Evolutionary conservation across 2,113 vertebrate species (phyloP), one percentile per base, ranked within the genome.

Genomic region (Rhineura floridana): DNA sequence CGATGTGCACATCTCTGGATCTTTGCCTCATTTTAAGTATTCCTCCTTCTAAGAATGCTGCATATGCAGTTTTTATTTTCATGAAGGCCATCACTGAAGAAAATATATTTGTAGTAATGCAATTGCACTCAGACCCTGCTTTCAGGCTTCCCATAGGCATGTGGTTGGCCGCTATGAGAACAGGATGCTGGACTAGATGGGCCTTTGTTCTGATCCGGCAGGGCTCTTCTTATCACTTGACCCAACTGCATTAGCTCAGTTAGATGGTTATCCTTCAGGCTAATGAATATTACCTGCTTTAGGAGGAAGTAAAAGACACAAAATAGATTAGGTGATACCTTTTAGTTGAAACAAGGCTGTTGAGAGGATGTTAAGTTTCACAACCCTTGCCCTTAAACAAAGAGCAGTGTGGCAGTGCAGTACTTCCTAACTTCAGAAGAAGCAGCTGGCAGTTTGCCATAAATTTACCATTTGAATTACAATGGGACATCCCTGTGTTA

Each of bases 291-390:
- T 70, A n/a, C 46, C 36, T n/a, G 44, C 65, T 84, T 70, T 52
- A 36, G 70, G 36, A 84, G 48, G 82, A 84, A 84, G n/a, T 59
- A 36, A 62, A 52, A 39, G 46, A 84, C 67, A 84, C 48, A 84
- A 39, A 84, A 50, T 55, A 84, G 48, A 69, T 83, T 36, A 70
- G 50, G n/a, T 52, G n/a, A 72, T 36, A 84, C 12, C 48, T 39
- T 77, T 63, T 36, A 33, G 44, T 63, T 63, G 28, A 46, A 67
- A 33, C 25, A 30, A 30, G 39, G 39, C 5, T 63, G 55, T 76
- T 85, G 84, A 76, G 30, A 46, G 19, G 52, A 85, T 59, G 75
- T 85, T 52, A 62, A n/a, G 30, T 62, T 85, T 63, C 55, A 77
- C 72, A 76, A 6, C 72, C 33, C 21, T 76, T 63, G 62, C 67